A percentile compares a stretch with the other conserved stretches of the same genome.
Conservation (phyloP, 2,113 vertebrate species). For the Chloropsis cyanopogon region DNA sequence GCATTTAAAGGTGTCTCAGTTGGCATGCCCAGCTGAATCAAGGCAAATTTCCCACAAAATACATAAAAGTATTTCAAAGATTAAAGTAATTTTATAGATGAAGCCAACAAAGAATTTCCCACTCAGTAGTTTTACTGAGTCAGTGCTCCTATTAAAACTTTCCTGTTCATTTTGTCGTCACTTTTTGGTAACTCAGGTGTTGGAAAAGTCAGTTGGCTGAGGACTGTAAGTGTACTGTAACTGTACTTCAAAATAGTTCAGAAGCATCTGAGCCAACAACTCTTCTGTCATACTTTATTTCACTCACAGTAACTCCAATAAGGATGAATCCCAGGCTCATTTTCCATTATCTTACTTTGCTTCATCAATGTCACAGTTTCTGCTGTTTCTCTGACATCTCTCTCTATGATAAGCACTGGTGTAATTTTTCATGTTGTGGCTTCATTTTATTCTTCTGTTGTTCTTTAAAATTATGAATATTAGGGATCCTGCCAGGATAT, state of each 20-base stretch:
- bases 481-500: background rate
- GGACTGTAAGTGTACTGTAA: background rate
- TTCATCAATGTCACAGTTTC: background rate
- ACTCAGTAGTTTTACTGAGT: background rate
- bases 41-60: background rate
- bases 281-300: background rate
- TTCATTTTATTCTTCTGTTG: background rate
- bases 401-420: background rate
- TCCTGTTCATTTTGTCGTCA: background rate
- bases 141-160: background rate
- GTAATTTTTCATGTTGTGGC: background rate
- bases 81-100: background rate
- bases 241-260: background rate
- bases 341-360: background rate
- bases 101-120: background rate
- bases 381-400: background rate
- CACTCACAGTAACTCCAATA: background rate
- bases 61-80: background rate
- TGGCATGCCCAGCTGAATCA: background rate
- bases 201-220: background rate
- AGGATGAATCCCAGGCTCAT: background rate
- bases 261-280: background rate
- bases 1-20: background rate
- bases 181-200: background rate
- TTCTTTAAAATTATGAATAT: background rate